Conservation (phyloP, 1,140 invertebrate species). For the Zophobas atratus region DNA sequence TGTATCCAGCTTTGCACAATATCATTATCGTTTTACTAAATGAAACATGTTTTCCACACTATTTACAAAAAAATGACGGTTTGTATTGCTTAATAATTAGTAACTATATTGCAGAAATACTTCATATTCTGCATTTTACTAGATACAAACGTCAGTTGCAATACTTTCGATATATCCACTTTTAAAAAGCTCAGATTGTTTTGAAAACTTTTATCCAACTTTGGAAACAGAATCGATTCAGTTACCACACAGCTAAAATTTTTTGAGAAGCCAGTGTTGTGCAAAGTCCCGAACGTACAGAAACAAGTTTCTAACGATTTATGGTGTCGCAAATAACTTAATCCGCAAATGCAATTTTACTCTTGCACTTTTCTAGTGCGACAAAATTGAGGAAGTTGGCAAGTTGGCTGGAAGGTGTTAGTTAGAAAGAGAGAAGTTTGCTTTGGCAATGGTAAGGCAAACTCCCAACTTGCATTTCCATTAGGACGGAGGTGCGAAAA, state of each 20-base stretch:
- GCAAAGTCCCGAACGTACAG: background rate
- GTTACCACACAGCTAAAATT: background rate
- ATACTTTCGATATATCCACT: too few relatives aligned
- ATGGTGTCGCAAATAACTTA: constrained; percentile 17
- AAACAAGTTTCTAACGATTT: constrained; percentile 17
- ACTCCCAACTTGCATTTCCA: too few relatives aligned
- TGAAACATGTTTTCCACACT: too few relatives aligned
- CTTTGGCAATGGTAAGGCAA: background rate
- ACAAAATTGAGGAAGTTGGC: constrained; percentile 24
- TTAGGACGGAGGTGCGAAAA: too few relatives aligned
- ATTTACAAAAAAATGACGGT: too few relatives aligned
- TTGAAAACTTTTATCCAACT: too few relatives aligned
- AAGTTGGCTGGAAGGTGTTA: background rate
- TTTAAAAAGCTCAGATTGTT: too few relatives aligned
- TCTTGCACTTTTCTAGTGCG: constrained; percentile 28
- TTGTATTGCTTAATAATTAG: too few relatives aligned
- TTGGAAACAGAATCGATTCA: background rate
- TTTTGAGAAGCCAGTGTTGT: background rate
- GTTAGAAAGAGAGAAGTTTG: background rate
- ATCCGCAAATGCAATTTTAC: constrained; percentile 33
- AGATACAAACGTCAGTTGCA: background rate
- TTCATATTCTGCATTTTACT: background rate
- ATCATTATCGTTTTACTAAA: too few relatives aligned
- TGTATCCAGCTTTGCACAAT: too few relatives aligned
- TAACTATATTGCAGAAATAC: too few relatives aligned